Conservation (phyloP, 2,113 vertebrate species). For the Phalacrocorax carbo region DNA sequence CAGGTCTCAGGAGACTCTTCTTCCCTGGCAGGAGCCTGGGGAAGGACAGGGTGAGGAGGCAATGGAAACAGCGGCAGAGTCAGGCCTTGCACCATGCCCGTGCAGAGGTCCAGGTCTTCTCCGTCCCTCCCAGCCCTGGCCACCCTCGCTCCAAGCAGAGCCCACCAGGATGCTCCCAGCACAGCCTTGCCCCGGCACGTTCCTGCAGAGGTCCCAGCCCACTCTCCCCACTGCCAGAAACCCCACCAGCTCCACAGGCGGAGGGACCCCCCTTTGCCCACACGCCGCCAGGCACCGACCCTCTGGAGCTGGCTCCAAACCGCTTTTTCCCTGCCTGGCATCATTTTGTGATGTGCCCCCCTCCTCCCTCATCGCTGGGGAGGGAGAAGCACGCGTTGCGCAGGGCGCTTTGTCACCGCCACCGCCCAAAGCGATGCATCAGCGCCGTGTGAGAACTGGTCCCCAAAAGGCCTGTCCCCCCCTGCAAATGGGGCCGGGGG, state of each 20-base stretch:
- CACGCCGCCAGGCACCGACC: fast-evolving
- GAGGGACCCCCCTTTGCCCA: neutral
- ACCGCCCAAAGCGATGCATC: neutral
- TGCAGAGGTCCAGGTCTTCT: neutral
- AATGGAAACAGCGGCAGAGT: neutral
- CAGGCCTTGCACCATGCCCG: neutral
- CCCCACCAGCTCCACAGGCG: neutral
- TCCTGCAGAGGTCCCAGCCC: neutral
- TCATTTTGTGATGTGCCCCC: fast-evolving
- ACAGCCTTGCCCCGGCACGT: neutral
- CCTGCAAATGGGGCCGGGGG: neutral
- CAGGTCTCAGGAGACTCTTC: neutral
- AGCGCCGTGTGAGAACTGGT: neutral
- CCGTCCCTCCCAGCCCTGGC: neutral
- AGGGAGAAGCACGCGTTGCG: fast-evolving
- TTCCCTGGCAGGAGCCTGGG: neutral
- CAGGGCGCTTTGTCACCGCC: neutral
- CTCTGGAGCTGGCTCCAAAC: neutral
- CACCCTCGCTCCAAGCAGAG: neutral
- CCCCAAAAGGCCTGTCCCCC: neutral
- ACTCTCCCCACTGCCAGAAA: too few relatives aligned
- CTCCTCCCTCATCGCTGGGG: fast-evolving
- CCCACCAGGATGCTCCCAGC: neutral
- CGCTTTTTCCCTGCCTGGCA: fast-evolving
- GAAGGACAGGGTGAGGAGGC: neutral